phyloP scores from a whole-genome alignment of 2,797 vertebrate species.

The Selene dorsalis region DNA sequence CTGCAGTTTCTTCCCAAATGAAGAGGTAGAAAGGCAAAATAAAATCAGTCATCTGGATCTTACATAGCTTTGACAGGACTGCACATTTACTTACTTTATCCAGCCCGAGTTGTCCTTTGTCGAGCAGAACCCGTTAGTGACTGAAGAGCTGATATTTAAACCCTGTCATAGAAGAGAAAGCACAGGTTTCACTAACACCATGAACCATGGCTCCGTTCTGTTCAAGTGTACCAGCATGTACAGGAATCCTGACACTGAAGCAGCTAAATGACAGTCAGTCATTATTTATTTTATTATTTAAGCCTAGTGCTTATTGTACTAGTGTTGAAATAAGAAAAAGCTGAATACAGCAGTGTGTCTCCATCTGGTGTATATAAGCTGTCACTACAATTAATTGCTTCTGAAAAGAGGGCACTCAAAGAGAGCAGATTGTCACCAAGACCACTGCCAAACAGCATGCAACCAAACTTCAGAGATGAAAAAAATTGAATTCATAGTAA shows the following conservation, averaged over 20 bases:
- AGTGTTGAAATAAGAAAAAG: not conserved
- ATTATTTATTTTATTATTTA: not conserved
- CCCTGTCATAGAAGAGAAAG: not conserved
- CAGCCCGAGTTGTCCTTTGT: no score
- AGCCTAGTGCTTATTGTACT: not conserved
- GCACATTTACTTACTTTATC: not conserved
- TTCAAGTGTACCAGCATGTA: not conserved
- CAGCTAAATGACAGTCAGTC: not conserved
- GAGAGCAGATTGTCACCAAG: no score
- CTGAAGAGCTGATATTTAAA: not conserved
- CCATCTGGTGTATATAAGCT: conserved; percentile 46
- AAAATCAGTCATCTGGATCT: not conserved
- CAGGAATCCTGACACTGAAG: not conserved
- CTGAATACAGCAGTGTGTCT: not conserved
- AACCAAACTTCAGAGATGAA: no score
- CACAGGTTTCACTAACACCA: not conserved
- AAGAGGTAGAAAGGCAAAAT: not conserved
- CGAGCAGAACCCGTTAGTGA: no score
- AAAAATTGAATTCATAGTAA: no score
- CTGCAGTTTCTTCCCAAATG: not conserved
- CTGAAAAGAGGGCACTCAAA: not conserved
- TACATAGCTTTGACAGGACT: not conserved
- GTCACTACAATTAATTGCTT: conserved; percentile 3
- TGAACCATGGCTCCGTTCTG: not conserved
- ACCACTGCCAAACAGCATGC: no score